Percentiles rank a stretch among this genome's conserved stretches.
phyloP scores from a whole-genome alignment of 2,888 invertebrate genomes.

The Drosophila acutilabella region DNA sequence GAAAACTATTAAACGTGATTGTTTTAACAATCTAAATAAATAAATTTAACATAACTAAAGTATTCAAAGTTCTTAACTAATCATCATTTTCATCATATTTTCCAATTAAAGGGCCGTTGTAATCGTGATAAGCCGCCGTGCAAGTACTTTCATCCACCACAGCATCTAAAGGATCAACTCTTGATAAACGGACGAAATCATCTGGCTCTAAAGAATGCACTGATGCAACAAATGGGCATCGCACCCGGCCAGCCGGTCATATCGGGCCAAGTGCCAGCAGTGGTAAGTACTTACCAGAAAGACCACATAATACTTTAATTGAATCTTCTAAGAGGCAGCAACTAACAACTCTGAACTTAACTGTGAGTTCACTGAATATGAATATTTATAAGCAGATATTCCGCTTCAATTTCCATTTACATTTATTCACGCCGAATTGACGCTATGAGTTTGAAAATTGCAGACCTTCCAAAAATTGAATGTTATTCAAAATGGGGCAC shows the following conservation, averaged over 20 bases:
- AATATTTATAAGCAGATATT: conserved; percentile 72
- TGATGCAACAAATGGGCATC: conserved; percentile 98
- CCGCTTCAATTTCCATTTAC: conserved; percentile 33
- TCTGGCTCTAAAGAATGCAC: conserved; percentile 98
- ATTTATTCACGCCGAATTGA: background rate
- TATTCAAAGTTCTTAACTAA: too few relatives aligned
- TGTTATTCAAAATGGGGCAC: conserved; percentile 66
- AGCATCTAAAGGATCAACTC: conserved; percentile 99
- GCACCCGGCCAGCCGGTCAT: conserved; percentile 95
- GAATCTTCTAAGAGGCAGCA: conserved; percentile 54
- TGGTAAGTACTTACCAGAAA: conserved; percentile 89
- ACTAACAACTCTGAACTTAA: conserved; percentile 2
- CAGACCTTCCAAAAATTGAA: conserved; percentile 40
- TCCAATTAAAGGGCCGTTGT: conserved; percentile 96
- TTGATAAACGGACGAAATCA: conserved; percentile 99
- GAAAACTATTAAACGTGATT: too few relatives aligned
- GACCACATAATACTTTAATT: conserved; percentile 73
- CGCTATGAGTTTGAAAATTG: conserved; percentile 62
- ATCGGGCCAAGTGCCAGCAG: conserved; percentile 96
- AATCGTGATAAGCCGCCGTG: conserved; percentile 99
- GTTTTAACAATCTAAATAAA: too few relatives aligned
- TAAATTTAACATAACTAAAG: too few relatives aligned
- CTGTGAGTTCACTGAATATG: conserved; percentile 48
- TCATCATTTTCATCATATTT: conserved; percentile 17
- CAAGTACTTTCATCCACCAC: conserved; percentile 99